Evolutionary conservation across 2,797 vertebrate species (phyloP).

Genomic region (Protonibea diacanthus): DNA sequence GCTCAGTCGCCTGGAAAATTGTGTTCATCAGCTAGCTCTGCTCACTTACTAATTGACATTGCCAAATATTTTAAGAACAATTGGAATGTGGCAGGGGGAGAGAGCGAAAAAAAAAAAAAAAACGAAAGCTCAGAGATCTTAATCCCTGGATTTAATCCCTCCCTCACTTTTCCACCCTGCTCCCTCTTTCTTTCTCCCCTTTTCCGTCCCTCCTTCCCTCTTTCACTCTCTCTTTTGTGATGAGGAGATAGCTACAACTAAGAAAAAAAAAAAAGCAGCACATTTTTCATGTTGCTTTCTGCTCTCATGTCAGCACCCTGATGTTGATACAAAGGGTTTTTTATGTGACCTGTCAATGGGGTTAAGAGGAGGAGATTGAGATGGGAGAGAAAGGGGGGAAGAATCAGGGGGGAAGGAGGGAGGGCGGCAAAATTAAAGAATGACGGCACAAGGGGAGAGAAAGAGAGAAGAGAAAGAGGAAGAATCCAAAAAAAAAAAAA

Average conservation of each 20-base stretch:
- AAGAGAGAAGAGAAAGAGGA: slow-evolving; percentile 2
- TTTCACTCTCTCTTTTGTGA: slow-evolving; percentile 59
- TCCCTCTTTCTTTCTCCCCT: slow-evolving; percentile 14
- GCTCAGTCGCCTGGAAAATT: slow-evolving; percentile 99
- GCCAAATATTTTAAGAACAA: slow-evolving; percentile 99
- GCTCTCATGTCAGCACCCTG: slow-evolving; percentile 84
- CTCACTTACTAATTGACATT: slow-evolving; percentile 99
- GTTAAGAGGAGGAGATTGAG: slow-evolving; percentile 82
- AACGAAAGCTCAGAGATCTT: slow-evolving; percentile 92
- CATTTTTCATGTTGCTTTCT: slow-evolving; percentile 90
- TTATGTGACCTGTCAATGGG: slow-evolving; percentile 90
- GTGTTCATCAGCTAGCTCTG: slow-evolving; percentile 99
- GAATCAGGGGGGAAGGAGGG: slow-evolving; percentile 56
- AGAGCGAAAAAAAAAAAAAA: slow-evolving; percentile 83
- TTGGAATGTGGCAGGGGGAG: slow-evolving; percentile 94
- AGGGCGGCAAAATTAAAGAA: slow-evolving; percentile 44
- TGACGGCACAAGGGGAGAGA: slow-evolving; percentile 35
- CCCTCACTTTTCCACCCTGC: slow-evolving; percentile 56
- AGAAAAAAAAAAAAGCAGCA: slow-evolving; percentile 61
- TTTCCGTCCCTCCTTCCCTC: slow-evolving; percentile 15
- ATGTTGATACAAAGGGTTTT: slow-evolving; percentile 90
- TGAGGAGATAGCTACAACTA: slow-evolving; percentile 84
- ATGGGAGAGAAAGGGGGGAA: slow-evolving; percentile 77
- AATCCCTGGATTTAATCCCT: slow-evolving; percentile 95
- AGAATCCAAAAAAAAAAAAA: slow-evolving; percentile 11